A percentile compares a stretch with the other conserved stretches of the same genome.
Conservation (phyloP, 1,140 invertebrate genomes). For the Lucilia sericata region DNA sequence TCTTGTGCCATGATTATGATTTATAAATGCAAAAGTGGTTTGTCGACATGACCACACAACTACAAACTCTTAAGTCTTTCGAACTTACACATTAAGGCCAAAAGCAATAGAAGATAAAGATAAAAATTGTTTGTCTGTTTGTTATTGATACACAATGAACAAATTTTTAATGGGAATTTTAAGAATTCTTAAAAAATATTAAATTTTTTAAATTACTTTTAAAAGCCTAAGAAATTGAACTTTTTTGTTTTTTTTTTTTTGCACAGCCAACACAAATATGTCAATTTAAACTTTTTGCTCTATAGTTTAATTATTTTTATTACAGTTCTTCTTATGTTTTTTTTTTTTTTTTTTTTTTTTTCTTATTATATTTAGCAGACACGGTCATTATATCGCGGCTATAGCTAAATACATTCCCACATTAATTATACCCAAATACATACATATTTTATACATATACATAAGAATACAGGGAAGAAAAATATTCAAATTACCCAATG, state of each 20-base stretch:
- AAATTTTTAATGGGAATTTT: background rate
- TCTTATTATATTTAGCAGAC: no score
- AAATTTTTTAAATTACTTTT: background rate
- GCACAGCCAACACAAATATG: no score
- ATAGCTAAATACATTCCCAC: background rate
- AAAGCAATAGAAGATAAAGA: background rate
- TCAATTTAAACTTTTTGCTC: no score
- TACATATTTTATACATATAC: no score
- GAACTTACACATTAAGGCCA: no score
- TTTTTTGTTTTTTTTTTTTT: no score
- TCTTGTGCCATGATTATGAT: slow-evolving; percentile 26
- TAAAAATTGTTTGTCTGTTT: background rate
- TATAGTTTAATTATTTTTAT: background rate
- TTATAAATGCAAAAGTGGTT: slow-evolving; percentile 20
- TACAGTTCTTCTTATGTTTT: background rate
- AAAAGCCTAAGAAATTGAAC: no score
- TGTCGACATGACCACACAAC: background rate
- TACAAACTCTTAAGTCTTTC: no score
- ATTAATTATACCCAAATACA: background rate
- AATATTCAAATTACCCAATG: slow-evolving; percentile 16
- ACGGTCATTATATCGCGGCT: background rate
- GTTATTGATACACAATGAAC: background rate
- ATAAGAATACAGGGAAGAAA: background rate
- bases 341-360: slow-evolving; percentile 8
- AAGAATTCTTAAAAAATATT: background rate